Base-by-base conservation (phyloP, 2,797 vertebrate genomes). In the Melanotaenia boesemani region DNA sequence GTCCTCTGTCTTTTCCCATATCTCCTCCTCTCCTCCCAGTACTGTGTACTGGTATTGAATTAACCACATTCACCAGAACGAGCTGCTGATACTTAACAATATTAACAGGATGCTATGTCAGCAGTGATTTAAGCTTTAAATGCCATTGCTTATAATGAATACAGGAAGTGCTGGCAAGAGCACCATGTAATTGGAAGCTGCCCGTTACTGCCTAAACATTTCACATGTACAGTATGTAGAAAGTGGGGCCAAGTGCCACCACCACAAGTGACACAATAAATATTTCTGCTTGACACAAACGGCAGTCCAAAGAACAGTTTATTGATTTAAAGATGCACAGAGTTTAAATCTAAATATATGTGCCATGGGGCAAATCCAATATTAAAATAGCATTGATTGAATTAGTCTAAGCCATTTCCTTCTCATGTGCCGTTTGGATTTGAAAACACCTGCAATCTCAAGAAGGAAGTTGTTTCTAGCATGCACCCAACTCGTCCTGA, bases 41-140 rank as follows among this genome's bases (percentile, higher is more conserved):
- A 71, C 79, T 22, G 80, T 86, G 81, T 81, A 84, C 79, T 82
- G 86, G 77, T 90, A 94, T 93, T 92, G 78, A 92, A 93, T 94
- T 93, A 94, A 66, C 81, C 4, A 12, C 82, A 80, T 76, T 91
- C 60, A 86, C 80, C 80, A 83, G 78, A 74, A 84, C 76, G 85
- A 88, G 83, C 80, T 85, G 86, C 81, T 89, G 88, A 90, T 82
- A 86, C 77, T 67, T 91, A 92, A 94, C 89, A 77, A 87, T 80
- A 90, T 94, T 93, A 94, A 82, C 83, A 80, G 82, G 88, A 92
- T 84, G 82, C 87, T 90, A 86, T 91, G 90, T 87, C 76, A 76
- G 70, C 62, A 46, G 74, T 79, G 85, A 88, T 92, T 88, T 84
- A 74, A 84, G 91, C 81, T 79, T 88, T 82, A 89, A 89, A 87